These are phyloP conservation scores for Charanyca ferruginea DNA, from an alignment of 2,888 invertebrate species.

Conservation along the genomic window DNA sequence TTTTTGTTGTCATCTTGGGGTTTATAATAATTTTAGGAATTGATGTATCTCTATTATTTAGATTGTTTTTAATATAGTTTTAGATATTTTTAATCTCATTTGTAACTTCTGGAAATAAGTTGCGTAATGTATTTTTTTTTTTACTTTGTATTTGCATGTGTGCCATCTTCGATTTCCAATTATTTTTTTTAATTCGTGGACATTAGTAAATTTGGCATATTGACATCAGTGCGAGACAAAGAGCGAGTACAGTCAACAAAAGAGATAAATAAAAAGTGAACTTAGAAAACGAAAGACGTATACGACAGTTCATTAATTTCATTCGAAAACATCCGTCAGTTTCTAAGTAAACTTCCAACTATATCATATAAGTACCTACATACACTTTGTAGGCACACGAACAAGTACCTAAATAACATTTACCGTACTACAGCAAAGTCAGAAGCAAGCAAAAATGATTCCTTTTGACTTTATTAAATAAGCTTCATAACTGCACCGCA, in stretches of 20 bases:
- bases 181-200: constrained; percentile 26
- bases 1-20: constrained; percentile 61
- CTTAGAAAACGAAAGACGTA: too few relatives aligned
- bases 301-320: too few relatives aligned
- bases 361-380: not conserved
- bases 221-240: too few relatives aligned
- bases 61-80: constrained; percentile 54
- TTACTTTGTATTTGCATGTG: constrained; percentile 54
- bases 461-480: not conserved
- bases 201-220: constrained; percentile 31
- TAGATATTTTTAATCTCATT: constrained; percentile 65
- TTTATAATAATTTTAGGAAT: constrained; percentile 59
- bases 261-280: too few relatives aligned
- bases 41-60: constrained; percentile 63
- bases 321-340: too few relatives aligned
- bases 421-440: too few relatives aligned
- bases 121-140: constrained; percentile 81
- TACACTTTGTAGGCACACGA: not conserved
- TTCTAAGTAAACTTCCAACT: too few relatives aligned
- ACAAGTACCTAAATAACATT: not conserved
- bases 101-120: constrained; percentile 71
- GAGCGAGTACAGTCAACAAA: too few relatives aligned
- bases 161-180: constrained; percentile 64
- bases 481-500: not conserved
- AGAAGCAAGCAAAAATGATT: constrained; percentile 4